Percentiles rank a stretch among this genome's conserved stretches.
phyloP scores from a whole-genome alignment of 92 coral and sea anemone genomes.

The Pocillopora grandis region DNA sequence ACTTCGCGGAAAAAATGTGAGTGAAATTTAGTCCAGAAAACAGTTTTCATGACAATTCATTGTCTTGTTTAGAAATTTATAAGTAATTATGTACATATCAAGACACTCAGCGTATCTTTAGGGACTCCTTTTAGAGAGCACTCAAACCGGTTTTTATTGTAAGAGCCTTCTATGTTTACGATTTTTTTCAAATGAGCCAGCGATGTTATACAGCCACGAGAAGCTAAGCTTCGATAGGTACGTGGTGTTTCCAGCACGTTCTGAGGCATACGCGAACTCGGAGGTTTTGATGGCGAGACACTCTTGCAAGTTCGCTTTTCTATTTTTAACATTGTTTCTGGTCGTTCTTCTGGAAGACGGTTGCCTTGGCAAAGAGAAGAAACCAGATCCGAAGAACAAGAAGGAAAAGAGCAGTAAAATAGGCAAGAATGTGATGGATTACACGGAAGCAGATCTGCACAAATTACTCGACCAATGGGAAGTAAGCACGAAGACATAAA shows the following conservation, averaged over 20 bases:
- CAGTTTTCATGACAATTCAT: too few species aligned
- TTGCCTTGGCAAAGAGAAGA: slow-evolving; percentile 43
- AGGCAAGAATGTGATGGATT: slow-evolving; percentile 86
- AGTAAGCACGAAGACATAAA: slow-evolving; percentile 51
- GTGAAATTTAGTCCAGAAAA: not conserved
- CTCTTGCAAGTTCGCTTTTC: not conserved
- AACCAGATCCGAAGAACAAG: slow-evolving; percentile 38
- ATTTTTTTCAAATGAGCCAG: slow-evolving; percentile 9
- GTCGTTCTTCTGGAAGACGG: slow-evolving; percentile 30
- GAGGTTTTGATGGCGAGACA: slow-evolving; percentile 1
- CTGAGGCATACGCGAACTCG: too few species aligned
- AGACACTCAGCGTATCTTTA: too few species aligned
- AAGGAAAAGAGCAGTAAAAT: slow-evolving; percentile 72
- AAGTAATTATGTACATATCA: too few species aligned
- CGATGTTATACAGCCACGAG: not conserved
- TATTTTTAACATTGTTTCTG: slow-evolving; percentile 23
- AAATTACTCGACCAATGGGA: slow-evolving; percentile 95
- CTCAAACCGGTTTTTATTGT: too few species aligned
- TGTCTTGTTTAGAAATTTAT: too few species aligned
- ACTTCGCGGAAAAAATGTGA: not conserved
- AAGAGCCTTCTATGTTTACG: too few species aligned
- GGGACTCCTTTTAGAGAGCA: too few species aligned
- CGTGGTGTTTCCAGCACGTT: too few species aligned
- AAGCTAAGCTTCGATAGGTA: too few species aligned
- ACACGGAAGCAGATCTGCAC: slow-evolving; percentile 85